phyloP scores from a whole-genome alignment of 2,797 vertebrate species.

The Rhinatrema bivittatum region DNA sequence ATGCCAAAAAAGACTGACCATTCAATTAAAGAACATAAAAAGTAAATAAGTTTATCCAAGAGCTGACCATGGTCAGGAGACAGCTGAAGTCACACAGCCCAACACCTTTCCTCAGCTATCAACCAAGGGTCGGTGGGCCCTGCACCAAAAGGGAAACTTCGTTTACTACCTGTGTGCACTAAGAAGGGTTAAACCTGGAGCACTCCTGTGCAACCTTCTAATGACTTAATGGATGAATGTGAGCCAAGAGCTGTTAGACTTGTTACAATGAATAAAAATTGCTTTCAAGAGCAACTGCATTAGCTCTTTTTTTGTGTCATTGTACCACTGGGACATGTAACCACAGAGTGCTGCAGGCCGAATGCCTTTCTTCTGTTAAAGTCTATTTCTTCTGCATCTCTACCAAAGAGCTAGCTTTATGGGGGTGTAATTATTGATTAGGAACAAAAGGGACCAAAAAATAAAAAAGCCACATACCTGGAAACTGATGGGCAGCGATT shows the following conservation, averaged over 20 bases:
- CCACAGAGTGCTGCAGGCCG: conserved; percentile 15
- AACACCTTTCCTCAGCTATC: too few species aligned
- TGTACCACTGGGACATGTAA: background rate
- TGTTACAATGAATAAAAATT: conserved; percentile 11
- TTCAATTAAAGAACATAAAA: too few species aligned
- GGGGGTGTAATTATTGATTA: conserved; percentile 24
- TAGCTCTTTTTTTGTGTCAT: conserved; percentile 17
- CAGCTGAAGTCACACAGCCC: too few species aligned
- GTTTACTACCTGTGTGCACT: background rate
- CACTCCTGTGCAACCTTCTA: conserved; percentile 6
- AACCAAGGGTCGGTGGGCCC: too few species aligned
- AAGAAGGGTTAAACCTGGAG: conserved; percentile 9
- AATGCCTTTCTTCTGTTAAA: conserved; percentile 17
- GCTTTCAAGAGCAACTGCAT: conserved; percentile 13
- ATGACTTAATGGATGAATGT: conserved; percentile 5
- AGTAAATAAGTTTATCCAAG: too few species aligned
- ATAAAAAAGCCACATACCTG: background rate
- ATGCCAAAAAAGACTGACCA: too few species aligned
- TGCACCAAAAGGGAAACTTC: background rate
- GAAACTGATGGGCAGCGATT: conserved; percentile 8
- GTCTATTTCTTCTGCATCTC: conserved; percentile 22
- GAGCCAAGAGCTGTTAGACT: conserved; percentile 3
- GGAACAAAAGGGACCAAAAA: conserved; percentile 13
- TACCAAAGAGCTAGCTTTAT: conserved; percentile 10
- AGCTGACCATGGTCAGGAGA: too few species aligned